These are phyloP conservation scores for Phyllotreta striolata DNA, from an alignment of 2,888 invertebrate genomes.

Conservation along the genomic window DNA sequence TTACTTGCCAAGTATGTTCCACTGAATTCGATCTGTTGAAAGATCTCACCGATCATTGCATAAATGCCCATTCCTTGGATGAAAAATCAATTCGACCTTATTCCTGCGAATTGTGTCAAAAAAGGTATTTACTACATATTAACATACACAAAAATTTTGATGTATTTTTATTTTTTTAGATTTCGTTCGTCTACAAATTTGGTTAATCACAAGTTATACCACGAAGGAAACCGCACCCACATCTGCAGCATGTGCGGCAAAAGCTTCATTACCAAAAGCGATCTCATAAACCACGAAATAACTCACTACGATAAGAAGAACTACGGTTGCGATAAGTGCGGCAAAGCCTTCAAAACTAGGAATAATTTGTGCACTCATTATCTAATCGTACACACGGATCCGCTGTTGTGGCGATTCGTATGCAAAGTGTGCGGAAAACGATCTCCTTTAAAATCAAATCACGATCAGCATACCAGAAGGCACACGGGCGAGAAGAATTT, in stretches of 20 bases:
- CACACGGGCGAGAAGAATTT: slow-evolving; percentile 50
- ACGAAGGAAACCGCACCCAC: slow-evolving; percentile 48
- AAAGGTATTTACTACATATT: slow-evolving; percentile 34
- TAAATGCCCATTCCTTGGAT: slow-evolving; percentile 45
- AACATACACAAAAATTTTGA: neutral
- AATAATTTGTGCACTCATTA: slow-evolving; percentile 51
- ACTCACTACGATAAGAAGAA: slow-evolving; percentile 51
- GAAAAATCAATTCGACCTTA: slow-evolving; percentile 50
- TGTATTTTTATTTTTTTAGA: slow-evolving; percentile 6
- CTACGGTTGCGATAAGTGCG: slow-evolving; percentile 51
- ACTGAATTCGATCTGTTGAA: slow-evolving; percentile 45
- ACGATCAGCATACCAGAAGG: slow-evolving; percentile 48
- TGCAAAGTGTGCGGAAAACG: slow-evolving; percentile 49
- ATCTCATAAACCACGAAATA: slow-evolving; percentile 51
- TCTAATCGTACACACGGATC: slow-evolving; percentile 52
- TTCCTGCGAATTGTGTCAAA: slow-evolving; percentile 49
- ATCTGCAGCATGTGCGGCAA: slow-evolving; percentile 58
- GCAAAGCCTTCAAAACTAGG: slow-evolving; percentile 53
- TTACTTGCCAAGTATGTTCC: slow-evolving; percentile 50
- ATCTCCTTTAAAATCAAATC: slow-evolving; percentile 52
- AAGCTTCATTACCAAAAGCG: slow-evolving; percentile 55
- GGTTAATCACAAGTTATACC: slow-evolving; percentile 52
- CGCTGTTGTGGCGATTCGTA: slow-evolving; percentile 50
- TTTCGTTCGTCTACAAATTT: slow-evolving; percentile 50
- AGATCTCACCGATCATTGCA: slow-evolving; percentile 48